Conservation (phyloP, 2,113 vertebrate genomes). For the Raja brachyura region DNA sequence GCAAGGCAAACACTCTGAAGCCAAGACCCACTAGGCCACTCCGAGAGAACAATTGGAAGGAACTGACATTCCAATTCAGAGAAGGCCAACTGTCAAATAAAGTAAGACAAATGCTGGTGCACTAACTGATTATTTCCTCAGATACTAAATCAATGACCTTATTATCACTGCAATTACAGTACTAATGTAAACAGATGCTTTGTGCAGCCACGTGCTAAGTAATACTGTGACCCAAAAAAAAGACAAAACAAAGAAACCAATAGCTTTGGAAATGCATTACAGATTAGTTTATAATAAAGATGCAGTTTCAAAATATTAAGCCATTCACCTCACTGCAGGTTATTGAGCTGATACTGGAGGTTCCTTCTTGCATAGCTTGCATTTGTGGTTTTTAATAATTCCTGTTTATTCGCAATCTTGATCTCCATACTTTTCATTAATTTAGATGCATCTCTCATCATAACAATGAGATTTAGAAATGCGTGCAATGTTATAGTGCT, state of each 20-base stretch:
- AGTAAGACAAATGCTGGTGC: slow-evolving; percentile 82
- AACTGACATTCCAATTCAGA: slow-evolving; percentile 67
- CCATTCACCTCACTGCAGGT: background rate
- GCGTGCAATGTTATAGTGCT: no score
- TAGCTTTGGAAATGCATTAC: background rate
- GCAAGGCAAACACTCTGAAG: slow-evolving; percentile 52
- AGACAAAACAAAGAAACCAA: background rate
- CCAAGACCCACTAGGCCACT: slow-evolving; percentile 54
- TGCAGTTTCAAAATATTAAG: background rate
- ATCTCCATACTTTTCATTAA: background rate
- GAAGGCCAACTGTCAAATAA: slow-evolving; percentile 73
- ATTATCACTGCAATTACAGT: slow-evolving; percentile 85
- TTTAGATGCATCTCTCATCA: background rate
- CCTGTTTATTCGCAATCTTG: background rate
- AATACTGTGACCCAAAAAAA: slow-evolving; percentile 41
- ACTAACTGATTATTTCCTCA: slow-evolving; percentile 82
- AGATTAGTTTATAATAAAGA: slow-evolving; percentile 15
- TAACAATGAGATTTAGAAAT: background rate
- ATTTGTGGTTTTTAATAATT: background rate
- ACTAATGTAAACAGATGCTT: slow-evolving; percentile 86
- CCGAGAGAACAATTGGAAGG: slow-evolving; percentile 64
- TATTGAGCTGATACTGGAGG: background rate
- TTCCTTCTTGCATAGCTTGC: background rate
- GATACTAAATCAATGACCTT: slow-evolving; percentile 82
- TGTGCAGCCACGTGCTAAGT: slow-evolving; percentile 67